Evolutionary conservation across 2,113 vertebrate species (phyloP).

Genomic region (Burhinus oedicnemus): DNA sequence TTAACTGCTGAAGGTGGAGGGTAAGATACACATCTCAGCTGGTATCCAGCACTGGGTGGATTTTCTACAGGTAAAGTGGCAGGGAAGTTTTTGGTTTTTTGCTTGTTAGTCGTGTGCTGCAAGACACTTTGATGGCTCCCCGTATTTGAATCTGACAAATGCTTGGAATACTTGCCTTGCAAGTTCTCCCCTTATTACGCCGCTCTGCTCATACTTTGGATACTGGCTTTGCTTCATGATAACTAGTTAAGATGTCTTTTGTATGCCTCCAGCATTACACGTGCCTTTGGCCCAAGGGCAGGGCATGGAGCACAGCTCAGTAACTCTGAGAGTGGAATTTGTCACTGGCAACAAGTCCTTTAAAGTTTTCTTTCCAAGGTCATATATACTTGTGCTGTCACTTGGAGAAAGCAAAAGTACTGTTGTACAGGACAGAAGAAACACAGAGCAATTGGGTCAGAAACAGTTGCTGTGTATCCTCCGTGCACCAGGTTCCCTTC

Average conservation of each 20-base stretch:
- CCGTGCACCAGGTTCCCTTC: background rate
- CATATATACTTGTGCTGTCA: background rate
- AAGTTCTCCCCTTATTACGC: background rate
- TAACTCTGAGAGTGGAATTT: background rate
- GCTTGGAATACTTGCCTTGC: background rate
- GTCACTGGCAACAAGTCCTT: background rate
- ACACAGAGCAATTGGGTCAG: background rate
- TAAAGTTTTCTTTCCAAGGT: background rate
- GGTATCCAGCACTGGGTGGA: background rate
- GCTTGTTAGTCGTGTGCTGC: background rate
- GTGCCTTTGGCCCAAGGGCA: background rate
- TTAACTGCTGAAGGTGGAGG: background rate
- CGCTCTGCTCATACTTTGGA: background rate
- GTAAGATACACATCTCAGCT: fast-evolving
- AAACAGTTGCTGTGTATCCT: background rate
- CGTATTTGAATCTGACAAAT: background rate
- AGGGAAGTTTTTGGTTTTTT: background rate
- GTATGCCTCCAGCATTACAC: background rate
- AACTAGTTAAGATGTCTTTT: background rate
- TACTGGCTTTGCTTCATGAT: background rate
- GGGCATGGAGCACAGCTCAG: background rate
- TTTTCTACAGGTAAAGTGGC: background rate
- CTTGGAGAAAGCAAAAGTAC: background rate
- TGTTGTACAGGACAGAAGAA: background rate
- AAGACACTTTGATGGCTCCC: background rate